Base-by-base conservation (phyloP, 2,888 invertebrate genomes). In the Drosophila yooni region DNA sequence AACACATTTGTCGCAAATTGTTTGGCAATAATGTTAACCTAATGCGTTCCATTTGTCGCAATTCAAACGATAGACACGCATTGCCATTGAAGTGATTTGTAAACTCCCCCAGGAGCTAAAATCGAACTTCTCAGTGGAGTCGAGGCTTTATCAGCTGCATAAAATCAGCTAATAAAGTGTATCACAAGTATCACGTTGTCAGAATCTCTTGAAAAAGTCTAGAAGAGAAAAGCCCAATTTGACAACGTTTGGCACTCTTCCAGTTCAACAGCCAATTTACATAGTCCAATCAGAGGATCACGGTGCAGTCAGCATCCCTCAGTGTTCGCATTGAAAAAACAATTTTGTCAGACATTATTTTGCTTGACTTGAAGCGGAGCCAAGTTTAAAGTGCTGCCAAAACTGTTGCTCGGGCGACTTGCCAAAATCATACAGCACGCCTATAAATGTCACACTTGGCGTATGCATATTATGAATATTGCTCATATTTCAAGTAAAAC, bases 41-140 rank as follows among this genome's bases (percentile, higher is more conserved):
- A 86, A 86, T 86, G 90, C 81, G 78, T 88, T 90, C 89, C 90
- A 88, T 88, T 90, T 86, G 89, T 90, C 87, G 89, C 89, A 86
- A 80, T 77, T 72, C 77, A 76, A 82, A 78, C 75, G 88, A 90
- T 82, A 85, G 74, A 89, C 87, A 88, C 79, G 88, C 77, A 66
- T 50, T 59, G 53, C 62, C 60, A 70, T 71, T 77, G 65, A 60
- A 82, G 86, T 82, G 89, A 90, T 89, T 85, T 85, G 79, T 78
- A 56, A 33, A 65, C 52, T 70, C 89, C 58, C 83, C 34, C 27
- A 67, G 72, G 59, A 61, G 13, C 29, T 21, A 36, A 51, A 61
- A 52, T 57, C 33, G 53, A 43, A 59, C 15, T 43, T 57, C 21
- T 57, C 15, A 10, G 43, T 57, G 21, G n/a, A 29, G 21, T 46